Conservation (phyloP, 2,113 vertebrate species). For the Vimba vimba region DNA sequence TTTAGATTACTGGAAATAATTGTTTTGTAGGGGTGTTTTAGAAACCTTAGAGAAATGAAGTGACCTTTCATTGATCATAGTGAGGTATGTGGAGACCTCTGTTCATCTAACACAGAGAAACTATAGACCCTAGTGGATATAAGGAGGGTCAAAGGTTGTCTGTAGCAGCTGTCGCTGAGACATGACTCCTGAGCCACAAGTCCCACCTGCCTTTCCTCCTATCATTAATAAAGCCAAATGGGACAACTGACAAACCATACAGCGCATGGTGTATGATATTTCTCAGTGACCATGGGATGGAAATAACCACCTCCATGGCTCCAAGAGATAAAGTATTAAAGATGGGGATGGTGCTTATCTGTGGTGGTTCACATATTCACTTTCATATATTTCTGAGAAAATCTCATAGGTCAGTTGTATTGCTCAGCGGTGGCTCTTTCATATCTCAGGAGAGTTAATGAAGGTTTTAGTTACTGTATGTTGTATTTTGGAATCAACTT, state of each 20-base stretch:
- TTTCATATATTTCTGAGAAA: neutral
- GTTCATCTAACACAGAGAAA: conserved; percentile 36
- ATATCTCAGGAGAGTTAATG: neutral
- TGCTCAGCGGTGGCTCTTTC: neutral
- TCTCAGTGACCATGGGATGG: conserved; percentile 27
- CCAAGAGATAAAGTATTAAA: neutral
- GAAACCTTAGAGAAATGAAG: neutral
- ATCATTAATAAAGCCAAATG: conserved; percentile 51
- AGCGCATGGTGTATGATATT: conserved; percentile 27
- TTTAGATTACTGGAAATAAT: neutral
- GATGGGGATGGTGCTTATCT: too few relatives aligned
- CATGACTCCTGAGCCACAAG: conserved; percentile 51
- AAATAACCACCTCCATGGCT: conserved; percentile 31
- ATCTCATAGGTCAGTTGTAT: neutral
- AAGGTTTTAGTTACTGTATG: neutral
- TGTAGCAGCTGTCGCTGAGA: conserved; percentile 67
- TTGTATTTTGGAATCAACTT: neutral
- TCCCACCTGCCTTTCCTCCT: conserved; percentile 71
- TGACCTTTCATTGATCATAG: conserved; percentile 29
- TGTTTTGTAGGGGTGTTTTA: neutral
- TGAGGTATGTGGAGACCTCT: conserved; percentile 31
- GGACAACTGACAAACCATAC: conserved; percentile 53
- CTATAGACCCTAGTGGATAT: conserved; percentile 35
- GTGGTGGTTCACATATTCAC: neutral
- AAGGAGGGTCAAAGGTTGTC: conserved; percentile 48